Evolutionary conservation across 2,113 vertebrate genomes (phyloP), one percentile per base, ranked within the genome.

Genomic region (Rhodinocichla rosea): DNA sequence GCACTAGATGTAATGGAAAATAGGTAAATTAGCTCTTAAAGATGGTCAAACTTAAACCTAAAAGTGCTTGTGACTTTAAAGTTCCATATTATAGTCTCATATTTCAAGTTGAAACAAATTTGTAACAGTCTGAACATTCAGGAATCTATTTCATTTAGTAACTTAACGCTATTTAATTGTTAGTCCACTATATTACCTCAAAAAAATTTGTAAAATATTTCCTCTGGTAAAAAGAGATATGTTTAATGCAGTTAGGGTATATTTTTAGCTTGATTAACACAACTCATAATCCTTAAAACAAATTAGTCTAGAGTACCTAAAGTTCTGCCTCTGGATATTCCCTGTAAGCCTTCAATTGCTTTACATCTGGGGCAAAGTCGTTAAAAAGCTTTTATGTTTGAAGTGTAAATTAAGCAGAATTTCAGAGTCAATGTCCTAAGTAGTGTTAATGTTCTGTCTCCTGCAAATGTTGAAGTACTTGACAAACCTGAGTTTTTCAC

Each of bases 331-430:
- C 50, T 69, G 40, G 76, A 74, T 94, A 86, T 77, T 76, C 10
- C 27, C 55, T 19, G 6, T 65, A 90, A 96, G 33, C 7, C 12
- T 80, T 57, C 15, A 69, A 32, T 83, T 91, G 21, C 40, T 90
- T 33, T 90, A 76, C 17, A 65, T 26, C 40, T 74, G 50, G 63
- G 71, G 26, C 37, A 80, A 89, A 6, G 17, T 10, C 77, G 15
- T 80, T 92, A 89, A 69, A 68, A 80, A 77, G 16, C 11, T 91
- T 83, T 92, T 80, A 57, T 45, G 28, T 81, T 83, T 90, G 86
- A 95, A 92, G 68, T 92, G 89, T 18, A 96, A 92, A 94, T 80
- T 83, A 83, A 90, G 67, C n/a, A 47, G 70, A 93, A 83, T 86
- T 73, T 69, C 73, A 62, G 37, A 83, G 12, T 30, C 4, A 2